Evolutionary conservation across 2,888 invertebrate genomes (phyloP).

Genomic region (Calameuta filiformis): DNA sequence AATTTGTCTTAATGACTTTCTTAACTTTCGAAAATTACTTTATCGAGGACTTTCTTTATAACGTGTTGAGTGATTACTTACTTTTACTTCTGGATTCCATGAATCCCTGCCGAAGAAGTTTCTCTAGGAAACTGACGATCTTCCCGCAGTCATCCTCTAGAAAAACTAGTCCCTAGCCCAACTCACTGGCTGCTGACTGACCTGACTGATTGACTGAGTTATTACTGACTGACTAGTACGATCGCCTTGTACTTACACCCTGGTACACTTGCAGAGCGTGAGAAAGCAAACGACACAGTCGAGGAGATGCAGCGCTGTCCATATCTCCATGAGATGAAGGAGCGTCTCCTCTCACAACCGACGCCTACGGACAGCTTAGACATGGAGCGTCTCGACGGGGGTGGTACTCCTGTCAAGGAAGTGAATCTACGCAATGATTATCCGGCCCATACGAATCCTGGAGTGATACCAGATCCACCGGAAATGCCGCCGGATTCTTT

Average conservation of each 20-base stretch:
- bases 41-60: background rate
- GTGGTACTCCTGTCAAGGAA: constrained; percentile 65
- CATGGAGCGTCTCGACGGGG: constrained; percentile 72
- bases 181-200: background rate
- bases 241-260: background rate
- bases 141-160: background rate
- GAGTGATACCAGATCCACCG: constrained; percentile 63
- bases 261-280: background rate
- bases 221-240: background rate
- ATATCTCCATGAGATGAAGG: constrained; percentile 94
- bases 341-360: constrained; percentile 83
- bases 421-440: constrained; percentile 65
- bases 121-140: background rate
- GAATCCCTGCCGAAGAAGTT: background rate
- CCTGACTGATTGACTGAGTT: background rate
- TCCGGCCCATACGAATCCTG: constrained; percentile 66
- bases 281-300: constrained; percentile 8
- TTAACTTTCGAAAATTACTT: background rate
- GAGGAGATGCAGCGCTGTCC: constrained; percentile 88
- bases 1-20: background rate
- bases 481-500: constrained; percentile 73
- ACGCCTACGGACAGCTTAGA: constrained; percentile 74
- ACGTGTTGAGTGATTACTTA: background rate
- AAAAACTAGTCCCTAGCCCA: background rate
- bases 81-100: background rate